Conservation (phyloP, 1,140 invertebrate species). For the Lepeophtheirus salmonis region DNA sequence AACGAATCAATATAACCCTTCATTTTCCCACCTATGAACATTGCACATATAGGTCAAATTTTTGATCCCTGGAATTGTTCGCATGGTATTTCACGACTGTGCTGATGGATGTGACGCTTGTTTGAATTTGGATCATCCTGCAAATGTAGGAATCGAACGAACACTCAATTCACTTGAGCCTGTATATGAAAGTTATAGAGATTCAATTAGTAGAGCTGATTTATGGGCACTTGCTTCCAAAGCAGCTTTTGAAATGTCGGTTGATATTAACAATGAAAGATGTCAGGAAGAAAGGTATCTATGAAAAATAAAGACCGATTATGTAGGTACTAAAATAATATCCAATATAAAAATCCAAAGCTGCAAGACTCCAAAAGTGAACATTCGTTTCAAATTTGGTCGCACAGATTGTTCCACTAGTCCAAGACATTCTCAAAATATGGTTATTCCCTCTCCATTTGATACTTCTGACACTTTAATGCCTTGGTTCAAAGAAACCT, state of each 20-base stretch:
- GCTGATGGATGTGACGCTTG: slow-evolving; percentile 3
- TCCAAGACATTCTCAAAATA: background rate
- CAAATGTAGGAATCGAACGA: background rate
- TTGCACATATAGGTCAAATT: background rate
- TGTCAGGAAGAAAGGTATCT: background rate
- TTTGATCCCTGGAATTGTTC: background rate
- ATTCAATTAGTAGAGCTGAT: background rate
- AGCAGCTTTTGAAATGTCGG: background rate
- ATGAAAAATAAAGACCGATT: background rate
- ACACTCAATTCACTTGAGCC: background rate
- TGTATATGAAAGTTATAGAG: background rate
- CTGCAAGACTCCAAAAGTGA: background rate
- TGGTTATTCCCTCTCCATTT: background rate
- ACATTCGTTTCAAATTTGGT: background rate
- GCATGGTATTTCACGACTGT: slow-evolving; percentile 6
- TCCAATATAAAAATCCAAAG: too few relatives aligned
- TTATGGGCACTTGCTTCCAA: background rate
- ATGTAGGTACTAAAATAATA: too few relatives aligned
- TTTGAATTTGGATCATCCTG: background rate
- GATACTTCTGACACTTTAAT: background rate
- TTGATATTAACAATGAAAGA: background rate
- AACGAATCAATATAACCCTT: background rate
- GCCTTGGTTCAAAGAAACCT: background rate
- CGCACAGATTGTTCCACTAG: background rate
- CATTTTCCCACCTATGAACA: background rate